A percentile compares a stretch with the other conserved stretches of the same genome.
phyloP scores from a whole-genome alignment of 2,113 vertebrate species.

The Eurypyga helias region DNA sequence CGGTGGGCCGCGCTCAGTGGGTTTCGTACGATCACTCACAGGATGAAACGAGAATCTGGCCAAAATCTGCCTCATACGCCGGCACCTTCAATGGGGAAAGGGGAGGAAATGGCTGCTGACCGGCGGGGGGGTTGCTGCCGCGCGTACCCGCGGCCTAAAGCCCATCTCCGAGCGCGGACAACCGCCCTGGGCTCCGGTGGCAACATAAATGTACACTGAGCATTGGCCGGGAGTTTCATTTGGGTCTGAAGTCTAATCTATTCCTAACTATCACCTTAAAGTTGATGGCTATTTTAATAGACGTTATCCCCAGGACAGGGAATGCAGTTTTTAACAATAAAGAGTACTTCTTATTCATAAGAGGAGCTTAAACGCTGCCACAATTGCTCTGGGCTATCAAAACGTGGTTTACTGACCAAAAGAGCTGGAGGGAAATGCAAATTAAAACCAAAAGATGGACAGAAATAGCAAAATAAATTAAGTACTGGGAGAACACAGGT shows the following conservation, averaged over 20 bases:
- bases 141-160: too few relatives aligned
- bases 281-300: not conserved
- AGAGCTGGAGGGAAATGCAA: not conserved
- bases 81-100: not conserved
- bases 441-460: conserved; percentile 23
- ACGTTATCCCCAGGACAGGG: conserved; percentile 36
- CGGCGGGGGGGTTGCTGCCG: not conserved
- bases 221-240: not conserved
- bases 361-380: not conserved
- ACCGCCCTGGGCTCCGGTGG: not conserved
- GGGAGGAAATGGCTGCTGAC: not conserved
- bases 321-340: conserved; percentile 3
- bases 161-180: too few relatives aligned
- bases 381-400: not conserved
- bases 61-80: not conserved
- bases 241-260: conserved; percentile 11
- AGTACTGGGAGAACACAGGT: conserved; percentile 52
- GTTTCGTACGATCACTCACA: conserved; percentile 19
- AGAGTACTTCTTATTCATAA: not conserved
- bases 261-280: conserved; percentile 18
- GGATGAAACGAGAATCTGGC: conserved; percentile 35
- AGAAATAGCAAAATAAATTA: conserved; percentile 43
- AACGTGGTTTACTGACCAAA: not conserved
- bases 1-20: conserved; percentile 77
- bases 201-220: conserved; percentile 6